Evolutionary conservation across 2,888 invertebrate species (phyloP), one percentile per base, ranked within the genome.

Genomic region (Troides oblongomaculatus): DNA sequence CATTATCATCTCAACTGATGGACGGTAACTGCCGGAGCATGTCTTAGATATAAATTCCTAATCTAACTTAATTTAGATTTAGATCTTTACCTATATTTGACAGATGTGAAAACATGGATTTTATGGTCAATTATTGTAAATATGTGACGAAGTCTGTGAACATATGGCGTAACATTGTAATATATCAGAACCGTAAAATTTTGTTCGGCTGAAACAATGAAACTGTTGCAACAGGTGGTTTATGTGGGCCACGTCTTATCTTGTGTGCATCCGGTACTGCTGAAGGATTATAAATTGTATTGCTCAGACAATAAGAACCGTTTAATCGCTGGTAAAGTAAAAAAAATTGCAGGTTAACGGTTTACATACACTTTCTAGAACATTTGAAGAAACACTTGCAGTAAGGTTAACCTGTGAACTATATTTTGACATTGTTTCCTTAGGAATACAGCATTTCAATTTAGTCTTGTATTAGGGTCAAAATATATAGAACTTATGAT

Each of bases 231-330:
- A 73, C 72, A 71, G 69, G 66, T 72, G 70, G 63, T 23, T 61
- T 63, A 72, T 72, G 70, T 72, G 62, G 70, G 71, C 39, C 73
- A 71, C 39, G 43, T 66, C 61, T 73, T 67, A 71, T 73, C 70
- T 73, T 62, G 53, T 6, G 7, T 17, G 23, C 60, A 69, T n/a
- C n/a, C 10, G 43, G n/a, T 18, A 62, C 36, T 65, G 65, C 60
- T 58, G 21, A 23, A 3, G 23, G 18, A 62, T 36, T 39, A 39
- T 30, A 56, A 18, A 7, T 60, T 62, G 69, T 71, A 66, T 56
- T 21, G 1, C 46, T 14, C 57, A 18, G 0, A 23, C 5, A 18
- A 21, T 64, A 65, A 30, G 62, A 64, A n/a, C n/a, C 7, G n/a
- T 46, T 46, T 14, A 18, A 6, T n/a, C 1, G 53, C 6, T n/a